These are phyloP conservation scores for Origma solitaria DNA, from an alignment of 2,113 vertebrate species.

Conservation along the genomic window DNA sequence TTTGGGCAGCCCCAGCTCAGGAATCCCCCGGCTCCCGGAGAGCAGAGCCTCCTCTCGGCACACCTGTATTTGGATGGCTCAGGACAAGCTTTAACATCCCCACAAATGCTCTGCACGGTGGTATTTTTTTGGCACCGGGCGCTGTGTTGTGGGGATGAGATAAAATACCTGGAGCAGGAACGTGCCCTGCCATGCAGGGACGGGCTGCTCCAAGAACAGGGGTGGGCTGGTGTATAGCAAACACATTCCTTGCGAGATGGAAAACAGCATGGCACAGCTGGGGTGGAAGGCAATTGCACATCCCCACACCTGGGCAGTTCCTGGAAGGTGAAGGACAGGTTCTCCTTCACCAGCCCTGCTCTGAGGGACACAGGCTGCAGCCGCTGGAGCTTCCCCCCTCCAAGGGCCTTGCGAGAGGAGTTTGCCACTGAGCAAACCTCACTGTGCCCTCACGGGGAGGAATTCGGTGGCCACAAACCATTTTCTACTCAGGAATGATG, in stretches of 20 bases:
- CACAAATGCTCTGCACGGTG: neutral
- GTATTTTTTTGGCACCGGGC: neutral
- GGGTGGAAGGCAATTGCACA: neutral
- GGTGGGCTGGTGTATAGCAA: conserved; percentile 37
- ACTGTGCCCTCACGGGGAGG: rapidly evolving
- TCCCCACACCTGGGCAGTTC: neutral
- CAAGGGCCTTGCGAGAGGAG: neutral
- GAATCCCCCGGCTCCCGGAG: rapidly evolving
- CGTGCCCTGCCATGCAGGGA: conserved; percentile 42
- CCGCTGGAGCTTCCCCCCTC: neutral
- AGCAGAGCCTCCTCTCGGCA: neutral
- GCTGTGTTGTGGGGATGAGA: neutral
- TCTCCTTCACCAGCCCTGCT: neutral
- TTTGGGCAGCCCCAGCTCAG: neutral
- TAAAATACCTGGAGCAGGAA: conserved; percentile 25
- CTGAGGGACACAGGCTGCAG: rapidly evolving
- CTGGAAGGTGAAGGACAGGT: neutral
- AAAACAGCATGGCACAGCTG: neutral
- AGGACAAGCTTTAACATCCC: conserved; percentile 16
- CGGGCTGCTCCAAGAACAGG: neutral
- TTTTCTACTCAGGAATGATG: neutral
- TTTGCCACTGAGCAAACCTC: neutral
- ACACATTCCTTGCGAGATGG: conserved; percentile 25
- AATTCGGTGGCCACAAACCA: rapidly evolving
- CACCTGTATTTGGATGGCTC: neutral